Conservation (phyloP, 2,113 vertebrate species). For the Sciurus niger region DNA sequence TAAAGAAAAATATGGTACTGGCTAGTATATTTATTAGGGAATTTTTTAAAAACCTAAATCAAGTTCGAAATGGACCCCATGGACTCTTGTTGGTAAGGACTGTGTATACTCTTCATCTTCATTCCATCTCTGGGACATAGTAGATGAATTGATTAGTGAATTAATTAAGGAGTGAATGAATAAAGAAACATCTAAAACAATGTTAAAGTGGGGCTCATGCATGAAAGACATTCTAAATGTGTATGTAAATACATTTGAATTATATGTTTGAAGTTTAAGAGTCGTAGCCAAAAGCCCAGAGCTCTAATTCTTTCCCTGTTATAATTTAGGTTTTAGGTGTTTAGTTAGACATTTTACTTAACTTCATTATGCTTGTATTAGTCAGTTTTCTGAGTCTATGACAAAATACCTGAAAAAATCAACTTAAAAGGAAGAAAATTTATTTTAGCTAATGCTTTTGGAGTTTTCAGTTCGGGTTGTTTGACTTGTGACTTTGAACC, state of each 20-base stretch:
- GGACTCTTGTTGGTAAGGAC: neutral
- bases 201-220: neutral
- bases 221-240: neutral
- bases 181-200: neutral
- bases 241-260: conserved; percentile 45
- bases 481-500: neutral
- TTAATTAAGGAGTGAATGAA: neutral
- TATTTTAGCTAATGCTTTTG: neutral
- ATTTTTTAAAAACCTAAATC: neutral
- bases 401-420: neutral
- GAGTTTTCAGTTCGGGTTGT: neutral
- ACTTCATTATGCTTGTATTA: neutral
- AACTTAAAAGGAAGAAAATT: neutral
- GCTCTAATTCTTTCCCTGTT: neutral
- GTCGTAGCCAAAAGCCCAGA: neutral
- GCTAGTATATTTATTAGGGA: conserved; percentile 11
- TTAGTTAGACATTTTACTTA: neutral
- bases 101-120: neutral
- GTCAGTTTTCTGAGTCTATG: neutral
- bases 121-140: neutral
- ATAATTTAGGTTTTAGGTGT: neutral
- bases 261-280: neutral
- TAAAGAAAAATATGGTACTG: neutral
- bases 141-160: neutral
- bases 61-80: neutral